These are phyloP conservation scores for Myocastor coypus DNA, from an alignment of 2,113 vertebrate genomes.

Conservation along the genomic window DNA sequence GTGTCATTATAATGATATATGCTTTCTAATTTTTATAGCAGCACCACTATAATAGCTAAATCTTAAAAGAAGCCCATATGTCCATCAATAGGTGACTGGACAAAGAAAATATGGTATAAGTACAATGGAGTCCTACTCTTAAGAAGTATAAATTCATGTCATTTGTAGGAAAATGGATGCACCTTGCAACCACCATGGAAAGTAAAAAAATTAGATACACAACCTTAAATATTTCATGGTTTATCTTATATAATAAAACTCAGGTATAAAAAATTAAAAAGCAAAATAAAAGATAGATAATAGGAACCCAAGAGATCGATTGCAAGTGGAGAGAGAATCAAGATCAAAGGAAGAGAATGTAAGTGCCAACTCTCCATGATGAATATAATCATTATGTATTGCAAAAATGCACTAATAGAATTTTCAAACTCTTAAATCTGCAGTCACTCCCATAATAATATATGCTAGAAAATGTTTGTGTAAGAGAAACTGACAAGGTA, in stretches of 20 bases:
- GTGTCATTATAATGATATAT: neutral
- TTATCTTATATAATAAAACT: neutral
- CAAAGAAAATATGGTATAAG: neutral
- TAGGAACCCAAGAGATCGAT: neutral
- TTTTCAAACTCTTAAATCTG: neutral
- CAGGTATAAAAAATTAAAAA: neutral
- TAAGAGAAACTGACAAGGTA: neutral
- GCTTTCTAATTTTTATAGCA: neutral
- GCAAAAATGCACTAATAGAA: neutral
- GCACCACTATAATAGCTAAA: neutral
- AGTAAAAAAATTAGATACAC: neutral
- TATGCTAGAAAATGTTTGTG: neutral
- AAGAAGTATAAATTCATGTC: neutral
- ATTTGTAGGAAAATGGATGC: neutral
- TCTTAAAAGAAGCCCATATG: neutral
- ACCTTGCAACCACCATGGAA: neutral
- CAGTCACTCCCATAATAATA: neutral
- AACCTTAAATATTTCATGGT: neutral
- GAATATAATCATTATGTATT: neutral
- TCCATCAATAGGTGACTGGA: neutral
- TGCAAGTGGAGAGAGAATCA: neutral
- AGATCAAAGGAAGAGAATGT: neutral
- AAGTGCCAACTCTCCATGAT: neutral
- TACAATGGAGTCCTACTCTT: neutral
- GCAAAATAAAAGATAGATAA: neutral